Base-by-base conservation (phyloP, 2,797 vertebrate species). In the Dromococcyx pavoninus region DNA sequence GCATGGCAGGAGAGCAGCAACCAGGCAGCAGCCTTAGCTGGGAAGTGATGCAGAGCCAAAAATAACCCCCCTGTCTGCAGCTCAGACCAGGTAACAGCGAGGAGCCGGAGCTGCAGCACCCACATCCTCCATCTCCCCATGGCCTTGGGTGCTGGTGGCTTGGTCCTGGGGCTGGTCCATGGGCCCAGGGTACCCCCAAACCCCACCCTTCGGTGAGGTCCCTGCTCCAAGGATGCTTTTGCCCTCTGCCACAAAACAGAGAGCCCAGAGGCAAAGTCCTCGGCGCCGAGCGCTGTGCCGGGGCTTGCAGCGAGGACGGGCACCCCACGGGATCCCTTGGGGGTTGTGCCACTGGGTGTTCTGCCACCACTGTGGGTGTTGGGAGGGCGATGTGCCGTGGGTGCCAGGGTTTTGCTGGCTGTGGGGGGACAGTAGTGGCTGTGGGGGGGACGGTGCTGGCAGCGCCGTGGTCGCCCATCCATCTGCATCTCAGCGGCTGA, bases 21-120 rank as follows among this genome's bases (percentile, higher is more conserved):
- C 1, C 23, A 87, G 86, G 93, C 12, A 2, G 89, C 73, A 9
- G 83, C n/a, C 3, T 62, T 54, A 28, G 81, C 78, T 58, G 93
- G 75, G 83, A 54, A 89, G 75, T 71, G 90, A 88, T 93, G 90
- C 94, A 95, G 95, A 95, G 90, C 90, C 93, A 94, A 95, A 95
- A 96, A 95, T 93, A 95, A 23, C 46, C 22, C 72, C 89, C 95
- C 91, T 28, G 1, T 82, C 93, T 88, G 86, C 22, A 0, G 79
- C 92, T 95, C 69, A 30, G 86, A 48, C 85, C 79, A 35, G 85
- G 79, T 51, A 70, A 51, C 2, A 23, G 60, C 0, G 19, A 9
- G 3, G 50, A 86, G 74, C 1, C 3, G 72, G 77, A 82, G 93
- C 70, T 84, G 89, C 12, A 0, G 86, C 84, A 77, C 66, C 88